A percentile compares a stretch with the other conserved stretches of the same genome.
phyloP scores from a whole-genome alignment of 1,140 invertebrate genomes.

The Ruditapes philippinarum region DNA sequence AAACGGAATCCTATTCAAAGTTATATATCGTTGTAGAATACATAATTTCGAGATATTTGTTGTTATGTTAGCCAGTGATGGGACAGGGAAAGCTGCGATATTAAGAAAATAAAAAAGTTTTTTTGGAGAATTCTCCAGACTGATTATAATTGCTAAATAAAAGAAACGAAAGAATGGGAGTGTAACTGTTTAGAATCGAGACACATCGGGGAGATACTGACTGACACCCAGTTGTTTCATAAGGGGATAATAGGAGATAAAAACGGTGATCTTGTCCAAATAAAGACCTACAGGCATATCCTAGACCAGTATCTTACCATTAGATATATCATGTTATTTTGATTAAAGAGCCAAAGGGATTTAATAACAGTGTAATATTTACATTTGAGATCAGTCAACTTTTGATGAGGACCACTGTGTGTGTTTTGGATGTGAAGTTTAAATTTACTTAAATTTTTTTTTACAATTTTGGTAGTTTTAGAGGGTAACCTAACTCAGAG shows the following conservation, averaged over 20 bases:
- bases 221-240: background rate
- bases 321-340: conserved; percentile 9
- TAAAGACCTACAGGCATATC: background rate
- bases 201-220: background rate
- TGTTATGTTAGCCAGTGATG: too few relatives aligned
- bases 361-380: background rate
- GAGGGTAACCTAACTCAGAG: too few relatives aligned
- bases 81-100: too few relatives aligned
- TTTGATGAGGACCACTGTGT: background rate
- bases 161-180: too few relatives aligned
- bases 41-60: too few relatives aligned
- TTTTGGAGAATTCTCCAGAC: too few relatives aligned
- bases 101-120: too few relatives aligned
- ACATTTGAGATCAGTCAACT: background rate
- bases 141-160: too few relatives aligned
- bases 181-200: background rate
- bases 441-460: background rate
- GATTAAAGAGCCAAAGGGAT: conserved; percentile 1
- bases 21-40: too few relatives aligned
- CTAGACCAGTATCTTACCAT: background rate
- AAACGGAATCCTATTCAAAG: too few relatives aligned
- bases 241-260: background rate
- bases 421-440: background rate
- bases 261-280: background rate
- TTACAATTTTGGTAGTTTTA: background rate